Base-by-base conservation (phyloP, 2,113 vertebrate species). In the Phoxinus phoxinus region DNA sequence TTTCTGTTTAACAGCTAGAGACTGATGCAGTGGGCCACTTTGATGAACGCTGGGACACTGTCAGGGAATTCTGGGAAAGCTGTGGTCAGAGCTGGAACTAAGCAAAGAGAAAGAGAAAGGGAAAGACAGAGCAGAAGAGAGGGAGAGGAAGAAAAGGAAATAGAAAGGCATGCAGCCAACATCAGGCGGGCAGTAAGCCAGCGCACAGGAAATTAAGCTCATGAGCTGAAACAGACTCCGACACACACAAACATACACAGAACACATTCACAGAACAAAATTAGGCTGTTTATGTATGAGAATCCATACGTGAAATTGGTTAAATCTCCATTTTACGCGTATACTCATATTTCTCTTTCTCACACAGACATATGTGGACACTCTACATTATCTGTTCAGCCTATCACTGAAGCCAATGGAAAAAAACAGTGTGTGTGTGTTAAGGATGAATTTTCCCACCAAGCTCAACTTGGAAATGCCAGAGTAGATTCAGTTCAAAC, bases 41-140 rank as follows among this genome's bases (percentile, higher is more conserved):
- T 72, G 46, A 83, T 83, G 32, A 83, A 58, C 4, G 25, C 59
- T 69, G 63, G 80, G 78, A 81, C 4, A 19, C 61, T 82, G 44
- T 51, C 27, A 82, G 27, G 80, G 46, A 83, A 72, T 83, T 72
- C 48, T 83, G 84, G 76, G 74, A 79, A 87, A 59, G 30, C 63
- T 79, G 74, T 72, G 69, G 82, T 35, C 72, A 44, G 69, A 46
- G 37, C 25, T 74, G 37, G 19, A 84, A 72, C 2, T 21, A 78
- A 82, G 53, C 37, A 3, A 80, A n/a, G 35, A 41, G 72, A 59
- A 83, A 78, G 48, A 46, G 46, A 51, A 44, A 35, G 48, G 51
- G 48, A 76, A 75, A n/a, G 4, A 35, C 35, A 63, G 27, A 53
- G 15, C 73, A 53, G 8, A 76, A n/a, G 71, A 65, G 17, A 46